Conservation (phyloP, 2,888 invertebrate species). For the Pollenia griseotomentosa region DNA sequence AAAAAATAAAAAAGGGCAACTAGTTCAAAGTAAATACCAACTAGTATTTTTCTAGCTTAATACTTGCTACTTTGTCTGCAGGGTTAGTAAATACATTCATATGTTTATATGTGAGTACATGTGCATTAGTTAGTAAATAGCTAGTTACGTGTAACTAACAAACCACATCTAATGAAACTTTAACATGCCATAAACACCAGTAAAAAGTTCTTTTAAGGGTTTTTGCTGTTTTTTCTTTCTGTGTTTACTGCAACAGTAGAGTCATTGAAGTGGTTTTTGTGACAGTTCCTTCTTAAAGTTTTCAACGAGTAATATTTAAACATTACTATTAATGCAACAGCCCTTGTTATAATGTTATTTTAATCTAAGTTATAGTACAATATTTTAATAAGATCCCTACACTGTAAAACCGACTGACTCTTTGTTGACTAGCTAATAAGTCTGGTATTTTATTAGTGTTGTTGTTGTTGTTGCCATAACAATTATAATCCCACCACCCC, state of each 20-base stretch:
- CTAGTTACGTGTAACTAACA: conserved; percentile 51
- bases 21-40: too few relatives aligned
- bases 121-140: conserved; percentile 8
- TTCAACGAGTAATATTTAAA: neutral
- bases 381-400: conserved; percentile 32
- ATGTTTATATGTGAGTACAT: neutral
- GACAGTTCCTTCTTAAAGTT: too few relatives aligned
- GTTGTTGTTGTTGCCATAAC: conserved; percentile 41
- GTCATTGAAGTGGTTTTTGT: neutral
- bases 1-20: too few relatives aligned
- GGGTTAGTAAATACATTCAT: too few relatives aligned
- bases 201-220: neutral
- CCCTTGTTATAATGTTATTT: conserved; percentile 18
- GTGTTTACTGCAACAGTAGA: neutral
- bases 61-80: too few relatives aligned
- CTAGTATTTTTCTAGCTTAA: too few relatives aligned
- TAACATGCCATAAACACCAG: conserved; percentile 39
- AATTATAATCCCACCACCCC: conserved; percentile 21
- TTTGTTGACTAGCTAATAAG: neutral
- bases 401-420: conserved; percentile 28
- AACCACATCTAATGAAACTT: conserved; percentile 47
- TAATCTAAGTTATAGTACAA: neutral
- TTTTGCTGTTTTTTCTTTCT: neutral
- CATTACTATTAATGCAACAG: conserved; percentile 14
- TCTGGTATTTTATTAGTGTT: neutral